Base-by-base conservation (phyloP, 2,113 vertebrate species). In the Arenaria interpres region DNA sequence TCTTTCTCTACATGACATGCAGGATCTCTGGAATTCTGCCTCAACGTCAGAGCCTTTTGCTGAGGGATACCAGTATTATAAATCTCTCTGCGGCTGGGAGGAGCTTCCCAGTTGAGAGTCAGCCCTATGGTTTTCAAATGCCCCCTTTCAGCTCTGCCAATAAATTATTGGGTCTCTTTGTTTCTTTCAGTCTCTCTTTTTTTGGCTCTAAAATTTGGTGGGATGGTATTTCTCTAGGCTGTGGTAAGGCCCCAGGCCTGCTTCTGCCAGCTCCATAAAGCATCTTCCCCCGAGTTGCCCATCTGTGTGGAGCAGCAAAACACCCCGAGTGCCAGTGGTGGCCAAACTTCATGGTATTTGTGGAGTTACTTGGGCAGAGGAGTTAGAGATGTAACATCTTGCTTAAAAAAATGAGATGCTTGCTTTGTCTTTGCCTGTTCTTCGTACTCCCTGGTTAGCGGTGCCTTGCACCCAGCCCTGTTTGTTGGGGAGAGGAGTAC, bases 161-260 rank as follows among this genome's bases (percentile, higher is more conserved):
- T 98, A 98, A 98, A 98, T 97, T 97, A 97, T 97, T 97, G 84
- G 98, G 97, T 97, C 96, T 64, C 96, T 97, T 96, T 96, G 95
- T 97, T 96, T 97, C 92, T 97, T 93, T 88, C 89, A 50, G 73
- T 82, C 60, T 97, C 68, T 86, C 33, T 39, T 25, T 41, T 82
- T 57, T 33, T 60, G 24, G 0, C 23, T 82, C 22, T 93, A 14
- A 86, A 93, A 59, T 62, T 73, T 1, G 2, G 41, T 35, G 67
- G 7, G 6, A 12, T 59, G 68, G 14, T 66, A 9, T 77, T 83
- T 85, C 63, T 71, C 25, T 41, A 54, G 91, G 18, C 53, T 57
- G 45, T 16, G 20, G 15, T 43, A 78, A 33, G 22, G 14, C 35
- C 41, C 4, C 3, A 56, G 41, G 12, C 68, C 67, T 72, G 46